phyloP scores from a whole-genome alignment of 2,113 vertebrate genomes.

The Forbesichthys agassizii region DNA sequence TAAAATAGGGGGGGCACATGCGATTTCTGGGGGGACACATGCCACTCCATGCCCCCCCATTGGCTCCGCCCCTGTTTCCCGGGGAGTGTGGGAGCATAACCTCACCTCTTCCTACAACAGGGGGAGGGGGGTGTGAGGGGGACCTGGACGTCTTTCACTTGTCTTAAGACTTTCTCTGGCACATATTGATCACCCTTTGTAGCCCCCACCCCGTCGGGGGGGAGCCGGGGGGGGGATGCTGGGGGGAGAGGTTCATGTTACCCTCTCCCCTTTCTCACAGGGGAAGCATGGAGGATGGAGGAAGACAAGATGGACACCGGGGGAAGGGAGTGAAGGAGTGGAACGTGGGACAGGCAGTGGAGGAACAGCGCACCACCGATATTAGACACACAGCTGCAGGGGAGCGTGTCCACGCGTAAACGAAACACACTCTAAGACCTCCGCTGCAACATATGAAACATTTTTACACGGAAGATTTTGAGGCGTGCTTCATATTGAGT shows the following conservation, averaged over 20 bases:
- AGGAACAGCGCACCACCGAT: constrained; percentile 19
- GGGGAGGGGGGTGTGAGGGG: constrained; percentile 21
- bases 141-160: constrained; percentile 66
- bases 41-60: no score
- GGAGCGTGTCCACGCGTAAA: background rate
- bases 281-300: constrained; percentile 56
- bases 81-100: no score
- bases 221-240: constrained; percentile 14
- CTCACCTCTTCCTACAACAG: constrained; percentile 4
- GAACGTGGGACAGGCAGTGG: constrained; percentile 21
- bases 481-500: background rate
- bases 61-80: no score
- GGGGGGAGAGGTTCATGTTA: constrained; percentile 60
- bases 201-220: constrained; percentile 46
- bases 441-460: background rate
- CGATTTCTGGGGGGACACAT: no score
- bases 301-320: constrained; percentile 38
- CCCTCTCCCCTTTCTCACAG: constrained; percentile 2
- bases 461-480: no score
- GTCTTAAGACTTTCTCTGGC: constrained; percentile 71
- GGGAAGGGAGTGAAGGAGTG: constrained; percentile 35
- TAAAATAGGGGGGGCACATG: no score
- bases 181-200: constrained; percentile 73
- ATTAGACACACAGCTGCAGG: background rate
- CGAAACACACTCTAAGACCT: background rate